These are phyloP conservation scores for Triplophysa siluroides DNA, from an alignment of 2,113 vertebrate species.

Conservation along the genomic window DNA sequence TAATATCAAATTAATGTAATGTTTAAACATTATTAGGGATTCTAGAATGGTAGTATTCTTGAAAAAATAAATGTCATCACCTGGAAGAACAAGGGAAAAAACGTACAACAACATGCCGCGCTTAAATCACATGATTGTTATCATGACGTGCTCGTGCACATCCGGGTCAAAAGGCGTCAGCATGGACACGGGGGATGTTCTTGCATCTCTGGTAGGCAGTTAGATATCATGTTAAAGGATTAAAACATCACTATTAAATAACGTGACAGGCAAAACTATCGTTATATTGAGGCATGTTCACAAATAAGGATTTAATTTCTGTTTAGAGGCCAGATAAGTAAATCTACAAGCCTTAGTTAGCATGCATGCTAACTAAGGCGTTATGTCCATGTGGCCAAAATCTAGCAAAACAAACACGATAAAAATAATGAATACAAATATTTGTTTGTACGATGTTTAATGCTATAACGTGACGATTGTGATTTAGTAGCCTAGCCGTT, in stretches of 20 bases:
- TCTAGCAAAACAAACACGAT: background rate
- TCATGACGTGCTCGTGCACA: background rate
- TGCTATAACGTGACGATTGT: background rate
- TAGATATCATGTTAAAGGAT: background rate
- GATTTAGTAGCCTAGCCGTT: background rate
- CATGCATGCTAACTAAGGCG: conserved; percentile 19
- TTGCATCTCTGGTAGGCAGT: conserved; percentile 67
- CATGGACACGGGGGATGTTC: conserved; percentile 50
- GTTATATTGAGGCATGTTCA: background rate
- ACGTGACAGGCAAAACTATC: background rate
- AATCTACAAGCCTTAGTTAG: background rate
- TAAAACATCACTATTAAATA: background rate
- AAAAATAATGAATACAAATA: background rate
- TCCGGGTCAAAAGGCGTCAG: conserved; percentile 42
- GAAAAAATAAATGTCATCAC: background rate
- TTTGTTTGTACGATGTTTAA: background rate
- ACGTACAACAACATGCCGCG: background rate
- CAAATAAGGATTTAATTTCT: background rate
- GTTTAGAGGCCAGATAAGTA: background rate
- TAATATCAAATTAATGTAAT: too few relatives aligned
- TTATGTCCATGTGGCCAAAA: background rate
- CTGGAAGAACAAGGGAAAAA: too few relatives aligned
- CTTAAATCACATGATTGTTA: conserved; percentile 8
- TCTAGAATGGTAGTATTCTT: too few relatives aligned
- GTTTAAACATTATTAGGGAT: too few relatives aligned